Conservation (phyloP, 2,113 vertebrate species). For the Gopherus evgoodei region DNA sequence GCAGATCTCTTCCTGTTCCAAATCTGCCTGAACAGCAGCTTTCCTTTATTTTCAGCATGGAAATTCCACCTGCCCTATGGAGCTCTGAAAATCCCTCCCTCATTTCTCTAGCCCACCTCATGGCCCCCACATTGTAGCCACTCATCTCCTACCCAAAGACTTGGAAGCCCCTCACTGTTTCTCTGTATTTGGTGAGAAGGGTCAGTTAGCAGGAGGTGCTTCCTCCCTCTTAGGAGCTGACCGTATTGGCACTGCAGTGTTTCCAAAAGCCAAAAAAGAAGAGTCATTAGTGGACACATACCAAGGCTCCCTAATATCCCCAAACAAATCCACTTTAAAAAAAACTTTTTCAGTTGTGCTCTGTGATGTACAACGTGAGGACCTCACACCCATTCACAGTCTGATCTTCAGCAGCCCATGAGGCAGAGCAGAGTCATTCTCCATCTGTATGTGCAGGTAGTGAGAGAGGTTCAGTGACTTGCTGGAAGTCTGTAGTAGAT, state of each 20-base stretch:
- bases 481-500: neutral
- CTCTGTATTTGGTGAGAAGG: neutral
- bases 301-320: neutral
- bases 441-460: neutral
- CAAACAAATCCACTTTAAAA: neutral
- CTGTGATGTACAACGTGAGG: neutral
- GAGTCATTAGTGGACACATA: rapidly evolving
- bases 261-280: neutral
- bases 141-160: neutral
- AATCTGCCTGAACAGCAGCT: neutral
- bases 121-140: neutral
- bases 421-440: neutral
- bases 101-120: neutral
- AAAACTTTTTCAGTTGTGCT: neutral
- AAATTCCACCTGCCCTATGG: neutral
- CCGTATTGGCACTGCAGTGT: neutral
- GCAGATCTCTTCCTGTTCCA: neutral
- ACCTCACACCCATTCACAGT: neutral
- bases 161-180: neutral
- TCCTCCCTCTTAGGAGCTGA: neutral
- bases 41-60: neutral
- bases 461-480: neutral
- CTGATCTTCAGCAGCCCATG: neutral
- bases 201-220: neutral
- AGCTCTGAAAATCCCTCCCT: neutral